Evolutionary conservation across 2,888 invertebrate species (phyloP).

Genomic region (Callosobruchus maculatus): DNA sequence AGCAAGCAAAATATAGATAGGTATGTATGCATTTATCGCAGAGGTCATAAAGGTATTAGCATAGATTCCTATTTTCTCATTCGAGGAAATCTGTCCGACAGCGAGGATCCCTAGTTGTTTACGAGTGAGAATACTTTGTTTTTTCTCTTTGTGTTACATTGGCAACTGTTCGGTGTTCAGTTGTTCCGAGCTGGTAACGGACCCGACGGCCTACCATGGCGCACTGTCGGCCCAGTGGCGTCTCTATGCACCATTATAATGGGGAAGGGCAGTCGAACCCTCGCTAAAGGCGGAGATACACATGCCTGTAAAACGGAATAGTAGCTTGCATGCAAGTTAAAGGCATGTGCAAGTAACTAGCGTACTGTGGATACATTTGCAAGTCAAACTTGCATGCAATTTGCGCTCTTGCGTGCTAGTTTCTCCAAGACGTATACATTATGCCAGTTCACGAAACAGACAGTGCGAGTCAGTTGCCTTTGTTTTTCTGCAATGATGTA

Average conservation of each 20-base stretch:
- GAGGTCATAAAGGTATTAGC: not conserved
- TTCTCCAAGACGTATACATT: too few species aligned
- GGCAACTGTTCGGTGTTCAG: slow-evolving; percentile 21
- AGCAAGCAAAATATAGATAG: not conserved
- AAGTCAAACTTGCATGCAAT: too few species aligned
- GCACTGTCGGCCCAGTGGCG: slow-evolving; percentile 11
- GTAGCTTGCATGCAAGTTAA: too few species aligned
- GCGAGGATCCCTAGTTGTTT: not conserved
- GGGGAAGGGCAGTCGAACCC: too few species aligned
- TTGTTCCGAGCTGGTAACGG: slow-evolving; percentile 31
- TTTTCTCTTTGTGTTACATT: slow-evolving; percentile 11
- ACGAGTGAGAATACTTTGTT: not conserved
- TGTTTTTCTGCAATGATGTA: too few species aligned
- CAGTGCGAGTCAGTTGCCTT: too few species aligned
- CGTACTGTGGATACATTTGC: too few species aligned
- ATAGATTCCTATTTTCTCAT: not conserved
- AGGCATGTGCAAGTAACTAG: too few species aligned
- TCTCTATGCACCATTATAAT: not conserved
- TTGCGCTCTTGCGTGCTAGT: too few species aligned
- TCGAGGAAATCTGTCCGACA: not conserved
- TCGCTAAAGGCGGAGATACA: too few species aligned
- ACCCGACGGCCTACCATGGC: slow-evolving; percentile 31
- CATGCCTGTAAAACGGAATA: too few species aligned
- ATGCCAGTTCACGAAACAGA: too few species aligned
- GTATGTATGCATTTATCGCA: not conserved